phyloP scores from a whole-genome alignment of 2,888 invertebrate species.

The Orthonychiurus folsomi region DNA sequence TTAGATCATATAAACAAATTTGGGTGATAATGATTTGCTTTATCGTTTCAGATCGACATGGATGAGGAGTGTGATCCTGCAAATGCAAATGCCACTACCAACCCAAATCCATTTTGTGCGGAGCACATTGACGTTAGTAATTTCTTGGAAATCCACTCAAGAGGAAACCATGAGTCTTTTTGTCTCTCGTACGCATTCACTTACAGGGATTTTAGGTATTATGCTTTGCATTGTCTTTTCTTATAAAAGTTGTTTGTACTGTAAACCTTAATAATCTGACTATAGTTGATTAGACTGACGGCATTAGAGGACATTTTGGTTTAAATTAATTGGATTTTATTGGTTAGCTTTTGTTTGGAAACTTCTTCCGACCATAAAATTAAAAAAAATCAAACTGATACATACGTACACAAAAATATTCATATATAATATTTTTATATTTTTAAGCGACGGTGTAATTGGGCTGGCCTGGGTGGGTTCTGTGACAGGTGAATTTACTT shows the following conservation, averaged over 20 bases:
- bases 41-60: slow-evolving; percentile 6
- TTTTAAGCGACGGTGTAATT: slow-evolving; percentile 86
- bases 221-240: too few relatives aligned
- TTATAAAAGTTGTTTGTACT: too few relatives aligned
- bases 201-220: slow-evolving; percentile 89
- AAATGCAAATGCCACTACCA: background rate
- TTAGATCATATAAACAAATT: too few relatives aligned
- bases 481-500: background rate
- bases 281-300: too few relatives aligned
- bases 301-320: too few relatives aligned
- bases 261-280: too few relatives aligned
- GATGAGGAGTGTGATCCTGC: slow-evolving; percentile 11
- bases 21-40: background rate
- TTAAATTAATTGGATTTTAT: too few relatives aligned
- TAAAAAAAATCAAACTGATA: too few relatives aligned
- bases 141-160: slow-evolving; percentile 10
- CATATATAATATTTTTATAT: too few relatives aligned
- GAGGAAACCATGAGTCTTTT: slow-evolving; percentile 78
- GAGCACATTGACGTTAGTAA: slow-evolving; percentile 13
- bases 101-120: slow-evolving; percentile 14
- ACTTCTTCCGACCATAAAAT: too few relatives aligned
- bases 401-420: too few relatives aligned
- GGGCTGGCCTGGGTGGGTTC: slow-evolving; percentile 93
- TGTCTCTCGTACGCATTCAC: slow-evolving; percentile 98
- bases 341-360: too few relatives aligned